Evolutionary conservation across 2,888 invertebrate genomes (phyloP).

Genomic region (Drosophila leonis): DNA sequence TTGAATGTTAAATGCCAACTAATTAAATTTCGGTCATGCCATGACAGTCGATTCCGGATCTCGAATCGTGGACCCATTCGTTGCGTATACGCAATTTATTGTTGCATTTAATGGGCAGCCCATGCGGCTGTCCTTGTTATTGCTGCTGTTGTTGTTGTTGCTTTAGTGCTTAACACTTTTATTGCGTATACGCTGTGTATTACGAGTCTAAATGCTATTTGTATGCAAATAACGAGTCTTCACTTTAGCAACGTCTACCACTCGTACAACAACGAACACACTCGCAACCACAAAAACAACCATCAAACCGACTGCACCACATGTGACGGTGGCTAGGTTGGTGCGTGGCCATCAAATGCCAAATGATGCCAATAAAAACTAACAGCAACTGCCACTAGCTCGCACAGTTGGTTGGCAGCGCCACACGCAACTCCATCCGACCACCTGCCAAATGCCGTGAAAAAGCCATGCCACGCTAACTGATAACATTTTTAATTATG

Average conservation of each 20-base stretch:
- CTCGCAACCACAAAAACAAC: constrained; percentile 47
- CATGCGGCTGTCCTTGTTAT: constrained; percentile 56
- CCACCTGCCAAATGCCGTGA: constrained; percentile 36
- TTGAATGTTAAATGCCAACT: constrained; percentile 78
- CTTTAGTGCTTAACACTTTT: constrained; percentile 54
- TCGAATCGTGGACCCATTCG: constrained; percentile 13
- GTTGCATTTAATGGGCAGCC: constrained; percentile 73
- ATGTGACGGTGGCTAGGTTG: background rate
- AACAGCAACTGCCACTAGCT: constrained; percentile 8
- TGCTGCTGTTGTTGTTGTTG: constrained; percentile 13
- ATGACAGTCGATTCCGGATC: constrained; percentile 49
- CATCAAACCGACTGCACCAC: constrained; percentile 28
- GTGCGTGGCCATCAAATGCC: constrained; percentile 12
- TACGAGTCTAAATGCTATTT: constrained; percentile 50
- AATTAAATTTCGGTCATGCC: constrained; percentile 74
- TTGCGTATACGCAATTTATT: constrained; percentile 61
- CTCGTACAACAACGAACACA: constrained; percentile 21
- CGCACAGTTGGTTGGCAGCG: constrained; percentile 10
- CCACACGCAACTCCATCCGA: constrained; percentile 28
- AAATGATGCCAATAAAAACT: constrained; percentile 64
- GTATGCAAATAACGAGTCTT: constrained; percentile 53
- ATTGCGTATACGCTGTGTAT: constrained; percentile 75
- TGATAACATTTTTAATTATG: constrained; percentile 50
- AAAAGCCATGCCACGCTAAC: constrained; percentile 7
- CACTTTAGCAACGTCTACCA: constrained; percentile 19